Evolutionary conservation across 2,888 invertebrate species (phyloP).

Genomic region (Lycocerus yunnanus): DNA sequence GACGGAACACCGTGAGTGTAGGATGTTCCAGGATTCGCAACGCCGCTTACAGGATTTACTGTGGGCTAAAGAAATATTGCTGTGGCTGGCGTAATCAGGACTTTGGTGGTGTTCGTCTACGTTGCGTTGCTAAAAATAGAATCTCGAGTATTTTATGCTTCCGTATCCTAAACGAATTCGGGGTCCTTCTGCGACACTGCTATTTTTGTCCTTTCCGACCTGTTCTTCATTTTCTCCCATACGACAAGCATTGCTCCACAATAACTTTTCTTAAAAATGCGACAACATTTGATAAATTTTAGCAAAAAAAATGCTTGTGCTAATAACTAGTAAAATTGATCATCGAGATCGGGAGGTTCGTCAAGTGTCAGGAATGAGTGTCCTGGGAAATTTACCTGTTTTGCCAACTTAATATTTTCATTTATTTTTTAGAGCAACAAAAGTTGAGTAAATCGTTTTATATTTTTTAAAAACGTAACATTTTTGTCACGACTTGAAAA

Average conservation of each 20-base stretch:
- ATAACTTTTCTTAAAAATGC: not conserved
- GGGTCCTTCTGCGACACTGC: constrained; percentile 4
- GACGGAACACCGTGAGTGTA: not conserved
- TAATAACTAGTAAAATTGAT: not conserved
- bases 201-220: constrained; percentile 5
- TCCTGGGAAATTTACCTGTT: not conserved
- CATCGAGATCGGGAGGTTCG: not conserved
- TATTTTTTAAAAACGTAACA: not conserved
- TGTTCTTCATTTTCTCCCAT: not conserved
- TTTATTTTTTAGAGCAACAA: not conserved
- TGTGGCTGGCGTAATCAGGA: constrained; percentile 37
- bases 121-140: constrained; percentile 13
- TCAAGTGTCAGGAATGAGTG: not conserved
- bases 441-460: not conserved
- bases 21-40: constrained; percentile 29
- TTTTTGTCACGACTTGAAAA: not conserved
- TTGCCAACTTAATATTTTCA: not conserved
- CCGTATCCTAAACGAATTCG: constrained; percentile 13
- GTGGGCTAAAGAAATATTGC: constrained; percentile 38
- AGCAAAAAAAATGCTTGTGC: not conserved
- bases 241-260: not conserved
- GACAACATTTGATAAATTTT: not conserved
- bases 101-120: constrained; percentile 24
- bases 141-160: constrained; percentile 14
- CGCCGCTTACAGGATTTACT: constrained; percentile 35